Percentiles rank a stretch among this genome's conserved stretches.
phyloP scores from a whole-genome alignment of 2,797 vertebrate species.

The Microcaecilia unicolor region DNA sequence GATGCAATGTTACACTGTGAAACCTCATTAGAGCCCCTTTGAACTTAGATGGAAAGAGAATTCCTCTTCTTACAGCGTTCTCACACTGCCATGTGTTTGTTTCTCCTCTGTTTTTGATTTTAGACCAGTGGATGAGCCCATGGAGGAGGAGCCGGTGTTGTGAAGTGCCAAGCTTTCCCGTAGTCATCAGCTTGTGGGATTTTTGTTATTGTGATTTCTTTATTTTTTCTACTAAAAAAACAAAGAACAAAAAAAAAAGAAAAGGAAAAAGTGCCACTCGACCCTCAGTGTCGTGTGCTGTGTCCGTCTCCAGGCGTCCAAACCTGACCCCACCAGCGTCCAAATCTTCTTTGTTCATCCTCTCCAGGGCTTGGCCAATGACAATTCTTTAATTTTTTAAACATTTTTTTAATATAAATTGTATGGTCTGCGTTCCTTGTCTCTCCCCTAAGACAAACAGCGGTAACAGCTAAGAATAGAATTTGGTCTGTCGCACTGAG shows the following conservation, averaged over 20 bases:
- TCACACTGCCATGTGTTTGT: slow-evolving; percentile 2
- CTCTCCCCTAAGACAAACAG: not conserved
- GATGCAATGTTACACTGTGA: too few species aligned
- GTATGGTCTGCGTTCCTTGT: not conserved
- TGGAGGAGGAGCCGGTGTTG: slow-evolving; percentile 85
- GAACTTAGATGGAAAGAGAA: too few species aligned
- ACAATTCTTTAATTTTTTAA: too few species aligned
- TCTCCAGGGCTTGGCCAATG: slow-evolving; percentile 2
- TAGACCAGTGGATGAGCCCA: slow-evolving; percentile 84
- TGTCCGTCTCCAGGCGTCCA: slow-evolving; percentile 42
- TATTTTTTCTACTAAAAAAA: slow-evolving; percentile 66
- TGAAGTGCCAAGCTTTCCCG: slow-evolving; percentile 43
- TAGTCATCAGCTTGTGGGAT: slow-evolving; percentile 31
- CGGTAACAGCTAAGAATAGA: not conserved
- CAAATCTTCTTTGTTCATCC: too few species aligned
- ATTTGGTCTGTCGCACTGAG: not conserved
- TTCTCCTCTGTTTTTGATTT: slow-evolving; percentile 14
- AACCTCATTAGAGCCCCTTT: too few species aligned
- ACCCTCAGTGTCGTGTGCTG: slow-evolving; percentile 31
- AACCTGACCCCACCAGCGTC: slow-evolving; percentile 15
- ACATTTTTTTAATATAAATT: too few species aligned
- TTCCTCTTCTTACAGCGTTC: too few species aligned
- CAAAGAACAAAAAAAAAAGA: slow-evolving; percentile 25
- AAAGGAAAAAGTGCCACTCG: too few species aligned
- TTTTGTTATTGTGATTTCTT: slow-evolving; percentile 55